Evolutionary conservation across 2,888 invertebrate species (phyloP), one percentile per base, ranked within the genome.

Genomic region (Andrena bicolor): DNA sequence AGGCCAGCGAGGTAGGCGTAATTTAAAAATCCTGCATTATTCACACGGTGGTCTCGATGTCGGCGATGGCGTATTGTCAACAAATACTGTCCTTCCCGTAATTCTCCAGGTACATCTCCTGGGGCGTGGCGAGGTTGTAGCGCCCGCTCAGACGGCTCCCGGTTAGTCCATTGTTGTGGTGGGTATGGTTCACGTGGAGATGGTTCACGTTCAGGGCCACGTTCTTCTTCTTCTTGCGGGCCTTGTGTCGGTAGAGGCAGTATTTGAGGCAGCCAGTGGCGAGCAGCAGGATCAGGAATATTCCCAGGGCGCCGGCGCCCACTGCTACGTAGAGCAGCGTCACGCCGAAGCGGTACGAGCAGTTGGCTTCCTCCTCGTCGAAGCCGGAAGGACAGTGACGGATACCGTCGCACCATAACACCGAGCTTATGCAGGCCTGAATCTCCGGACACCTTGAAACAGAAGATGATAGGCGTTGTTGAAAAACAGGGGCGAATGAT

Each of bases 381-480:
- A 96, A 97, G 1, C 97, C 97, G 4, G 97, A 97, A 16, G 97
- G 97, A 91, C 97, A 97, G 91, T 97, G 97, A 1, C 95, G 94
- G 58, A 96, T 95, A 0, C 97, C 97, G 92, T 97, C 97, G 93
- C 97, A 97, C 97, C 97, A 97, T 4, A 97, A 93, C 1, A 96
- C 95, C 0, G 96, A 95, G 83, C 96, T 97, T 89, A 97, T 97
- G 92, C 97, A 97, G 0, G 97, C 97, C 83, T 97, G 97, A 70
- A 97, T 94, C 92, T 97, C 97, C 0, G 97, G 97, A 90, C 97
- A 97, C 91, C 97, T 97, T 94, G 30, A 84, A 65, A 60, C 20
- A 0, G 28, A 26, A 60, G 0, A 3, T 2, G 13, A n/a, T 0
- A 30, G 26, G 28, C 2, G 32, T 20, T 53, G 53, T 20, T 53